Base-by-base conservation (phyloP, 2,113 vertebrate genomes). In the Eptesicus fuscus region DNA sequence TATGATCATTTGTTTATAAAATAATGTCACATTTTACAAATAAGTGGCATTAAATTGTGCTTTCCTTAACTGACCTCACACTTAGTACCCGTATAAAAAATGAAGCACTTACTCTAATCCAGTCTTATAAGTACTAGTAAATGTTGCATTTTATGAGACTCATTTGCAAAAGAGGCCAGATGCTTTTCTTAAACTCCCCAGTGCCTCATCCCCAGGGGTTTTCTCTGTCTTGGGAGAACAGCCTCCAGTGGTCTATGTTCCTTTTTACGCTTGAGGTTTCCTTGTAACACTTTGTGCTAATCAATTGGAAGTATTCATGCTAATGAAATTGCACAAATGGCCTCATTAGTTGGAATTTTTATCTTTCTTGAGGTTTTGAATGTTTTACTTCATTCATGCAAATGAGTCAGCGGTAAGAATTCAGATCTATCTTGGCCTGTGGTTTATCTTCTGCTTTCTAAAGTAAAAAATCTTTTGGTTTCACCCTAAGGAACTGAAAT, bases 271-370 rank as follows among this genome's bases (percentile, higher is more conserved):
- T 61, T 14, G 91, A 94, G 94, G 65, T 93, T 87, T 95, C 40
- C 86, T 61, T 77, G 59, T 84, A 91, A 95, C 59, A 90, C 83
- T 96, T 93, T 89, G 83, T 93, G 65, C 76, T 97, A 84, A 95
- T 97, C 93, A 95, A 42, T 88, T 92, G 93, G 56, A 96, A 94
- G 93, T 94, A 76, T 95, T 96, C 83, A 84, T 93, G 90, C 65
- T 97, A 96, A 97, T 95, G 93, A 97, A 95, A 95, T 90, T 94
- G 91, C 87, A 84, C 76, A 96, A 96, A 96, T 96, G 87, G 74
- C 53, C 93, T 97, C 90, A 94, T 96, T 97, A 96, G 70, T 51
- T 93, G 67, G 40, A 74, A 47, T 93, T 92, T 96, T 96, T 67
- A 90, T 97, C 95, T 96, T 95, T 96, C 76, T 94, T 78, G 88